phyloP scores from a whole-genome alignment of 2,113 vertebrate species.

The Guaruba guarouba region DNA sequence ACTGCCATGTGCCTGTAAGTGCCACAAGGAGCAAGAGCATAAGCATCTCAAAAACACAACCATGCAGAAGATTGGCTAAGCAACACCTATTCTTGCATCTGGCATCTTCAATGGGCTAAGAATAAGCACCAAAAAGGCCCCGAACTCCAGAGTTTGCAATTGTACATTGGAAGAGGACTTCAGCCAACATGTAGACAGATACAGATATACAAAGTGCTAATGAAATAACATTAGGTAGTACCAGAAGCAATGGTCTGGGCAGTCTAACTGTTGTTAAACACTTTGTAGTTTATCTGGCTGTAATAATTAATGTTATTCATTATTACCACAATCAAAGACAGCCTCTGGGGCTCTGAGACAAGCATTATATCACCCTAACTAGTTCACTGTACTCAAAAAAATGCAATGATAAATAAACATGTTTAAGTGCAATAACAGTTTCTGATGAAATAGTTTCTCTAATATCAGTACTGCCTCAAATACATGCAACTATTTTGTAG shows the following conservation, averaged over 20 bases:
- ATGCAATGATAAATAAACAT: not conserved
- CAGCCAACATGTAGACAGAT: not conserved
- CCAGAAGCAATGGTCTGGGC: not conserved
- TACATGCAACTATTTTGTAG: not conserved
- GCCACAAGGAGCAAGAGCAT: not conserved
- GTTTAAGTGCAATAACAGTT: not conserved
- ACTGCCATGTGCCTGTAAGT: not conserved
- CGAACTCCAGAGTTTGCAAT: not conserved
- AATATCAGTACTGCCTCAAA: not conserved
- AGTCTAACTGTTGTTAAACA: not conserved
- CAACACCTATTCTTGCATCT: not conserved
- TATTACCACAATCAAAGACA: not conserved
- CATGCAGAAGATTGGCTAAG: not conserved
- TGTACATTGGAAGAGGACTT: not conserved
- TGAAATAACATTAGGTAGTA: not conserved
- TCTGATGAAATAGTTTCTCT: not conserved
- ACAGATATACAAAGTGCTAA: not conserved
- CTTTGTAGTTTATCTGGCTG: not conserved
- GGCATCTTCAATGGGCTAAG: not conserved
- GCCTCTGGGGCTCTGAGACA: not conserved
- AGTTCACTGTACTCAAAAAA: not conserved
- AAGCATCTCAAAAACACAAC: not conserved
- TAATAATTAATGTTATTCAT: not conserved
- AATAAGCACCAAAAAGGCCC: not conserved
- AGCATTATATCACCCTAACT: not conserved